Evolutionary conservation across 2,888 invertebrate genomes (phyloP), one percentile per base, ranked within the genome.

Genomic region (Parnassius apollo): DNA sequence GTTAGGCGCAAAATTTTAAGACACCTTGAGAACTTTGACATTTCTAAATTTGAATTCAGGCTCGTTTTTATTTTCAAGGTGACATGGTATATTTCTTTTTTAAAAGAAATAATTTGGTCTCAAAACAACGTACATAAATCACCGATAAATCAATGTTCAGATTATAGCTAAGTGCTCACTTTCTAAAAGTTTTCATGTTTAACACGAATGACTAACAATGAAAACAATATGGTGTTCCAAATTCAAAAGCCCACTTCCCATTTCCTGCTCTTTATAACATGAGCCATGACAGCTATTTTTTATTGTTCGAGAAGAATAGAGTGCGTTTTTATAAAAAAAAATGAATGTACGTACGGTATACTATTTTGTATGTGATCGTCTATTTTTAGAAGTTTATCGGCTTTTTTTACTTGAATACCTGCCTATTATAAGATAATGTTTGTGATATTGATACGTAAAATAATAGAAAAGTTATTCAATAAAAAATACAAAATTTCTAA

Each of bases 401-500:
- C 76, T 86, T 75, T 86, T 75, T 89, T 88, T 88, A 85, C 76
- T 86, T 86, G 88, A 88, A 88, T 89, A 86, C 78, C 82, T 86
- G 76, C 78, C 81, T 88, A 84, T 81, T 73, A 62, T 74, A 68
- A 82, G 85, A 72, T 83, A 82, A 83, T 79, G 74, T 86, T 86
- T 89, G 90, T 89, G 90, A 90, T 90, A 91, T 81, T 83, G 83
- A 85, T 81, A 78, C 72, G 73, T 79, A 68, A 73, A 81, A 74
- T 76, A 76, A 82, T 81, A 85, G 78, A 86, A 88, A 88, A 88
- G 85, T 77, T 88, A 86, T 86, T 88, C 86, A 89, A 88, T 87
- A 88, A 88, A 88, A 88, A 81, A 82, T 79, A 86, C 75, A 90
- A 90, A 90, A 89, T 85, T 88, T 88, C 83, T 87, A 88, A 45